A percentile compares a stretch with the other conserved stretches of the same genome.
These are phyloP conservation scores for Pollimyrus isidori DNA, from an alignment of 2,113 vertebrate genomes.

Conservation along the genomic window DNA sequence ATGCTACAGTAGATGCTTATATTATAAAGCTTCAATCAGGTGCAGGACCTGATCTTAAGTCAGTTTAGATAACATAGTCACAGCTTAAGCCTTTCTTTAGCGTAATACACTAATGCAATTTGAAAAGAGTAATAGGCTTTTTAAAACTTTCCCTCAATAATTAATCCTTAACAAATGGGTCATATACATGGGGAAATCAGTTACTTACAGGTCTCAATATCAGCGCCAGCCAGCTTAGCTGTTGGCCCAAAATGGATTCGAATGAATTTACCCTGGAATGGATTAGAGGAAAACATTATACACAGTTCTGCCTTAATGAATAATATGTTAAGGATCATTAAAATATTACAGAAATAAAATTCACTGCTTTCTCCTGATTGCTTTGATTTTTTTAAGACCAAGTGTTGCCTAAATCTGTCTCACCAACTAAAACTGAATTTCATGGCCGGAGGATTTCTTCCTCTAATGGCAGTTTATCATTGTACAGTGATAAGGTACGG, in stretches of 20 bases:
- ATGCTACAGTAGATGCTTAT: not conserved
- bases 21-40: not conserved
- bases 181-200: not conserved
- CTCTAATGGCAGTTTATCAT: not conserved
- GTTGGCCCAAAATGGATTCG: conserved; percentile 76
- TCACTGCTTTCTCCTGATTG: not conserved
- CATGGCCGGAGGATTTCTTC: not conserved
- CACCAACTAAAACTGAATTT: not conserved
- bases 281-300: not conserved
- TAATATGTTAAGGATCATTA: not conserved
- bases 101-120: not conserved
- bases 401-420: not conserved
- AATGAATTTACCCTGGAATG: conserved; percentile 72
- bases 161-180: not conserved
- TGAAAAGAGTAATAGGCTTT: not conserved
- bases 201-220: conserved; percentile 74
- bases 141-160: not conserved
- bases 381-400: not conserved
- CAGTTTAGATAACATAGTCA: not conserved
- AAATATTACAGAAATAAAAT: not conserved
- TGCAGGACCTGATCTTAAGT: not conserved
- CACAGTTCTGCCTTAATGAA: not conserved
- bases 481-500: not conserved
- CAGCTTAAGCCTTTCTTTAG: not conserved
- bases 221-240: conserved; percentile 71